These are phyloP conservation scores for Tortrix viridana DNA, from an alignment of 2,888 invertebrate genomes.

Conservation along the genomic window DNA sequence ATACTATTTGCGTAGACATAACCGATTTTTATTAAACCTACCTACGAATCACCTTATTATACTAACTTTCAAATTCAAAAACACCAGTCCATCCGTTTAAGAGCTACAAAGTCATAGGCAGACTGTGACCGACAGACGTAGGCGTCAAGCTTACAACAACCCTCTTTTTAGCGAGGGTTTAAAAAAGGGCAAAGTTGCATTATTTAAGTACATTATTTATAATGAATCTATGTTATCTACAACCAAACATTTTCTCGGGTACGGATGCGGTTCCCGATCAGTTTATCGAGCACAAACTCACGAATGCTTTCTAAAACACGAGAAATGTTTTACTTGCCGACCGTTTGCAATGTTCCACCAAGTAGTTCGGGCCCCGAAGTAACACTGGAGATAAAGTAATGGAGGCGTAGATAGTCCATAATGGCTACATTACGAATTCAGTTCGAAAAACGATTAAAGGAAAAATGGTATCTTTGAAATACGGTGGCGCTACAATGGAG, in stretches of 20 bases:
- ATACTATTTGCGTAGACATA: no score
- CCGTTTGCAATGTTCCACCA: conserved; percentile 59
- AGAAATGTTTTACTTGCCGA: conserved; percentile 78
- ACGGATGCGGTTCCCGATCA: conserved; percentile 47
- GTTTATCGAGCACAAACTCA: conserved; percentile 59
- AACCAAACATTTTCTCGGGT: conserved; percentile 39
- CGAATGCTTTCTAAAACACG: conserved; percentile 74
- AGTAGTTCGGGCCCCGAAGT: conserved; percentile 48
- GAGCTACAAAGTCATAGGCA: no score
- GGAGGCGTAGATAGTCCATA: conserved; percentile 39
- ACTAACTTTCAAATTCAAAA: no score
- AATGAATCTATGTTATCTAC: conserved; percentile 37
- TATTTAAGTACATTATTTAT: no score
- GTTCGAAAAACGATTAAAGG: conserved; percentile 32
- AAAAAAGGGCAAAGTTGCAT: no score
- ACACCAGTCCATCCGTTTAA: no score
- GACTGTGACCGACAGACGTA: no score
- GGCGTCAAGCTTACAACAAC: no score
- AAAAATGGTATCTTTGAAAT: conserved; percentile 35
- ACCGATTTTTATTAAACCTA: no score
- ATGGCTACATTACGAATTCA: conserved; percentile 37
- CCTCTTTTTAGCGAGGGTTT: no score
- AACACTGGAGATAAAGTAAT: conserved; percentile 47
- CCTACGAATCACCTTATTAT: no score
- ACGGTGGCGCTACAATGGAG: conserved; percentile 24